Evolutionary conservation across 2,797 vertebrate genomes (phyloP).

Genomic region (Cetoscarus ocellatus): DNA sequence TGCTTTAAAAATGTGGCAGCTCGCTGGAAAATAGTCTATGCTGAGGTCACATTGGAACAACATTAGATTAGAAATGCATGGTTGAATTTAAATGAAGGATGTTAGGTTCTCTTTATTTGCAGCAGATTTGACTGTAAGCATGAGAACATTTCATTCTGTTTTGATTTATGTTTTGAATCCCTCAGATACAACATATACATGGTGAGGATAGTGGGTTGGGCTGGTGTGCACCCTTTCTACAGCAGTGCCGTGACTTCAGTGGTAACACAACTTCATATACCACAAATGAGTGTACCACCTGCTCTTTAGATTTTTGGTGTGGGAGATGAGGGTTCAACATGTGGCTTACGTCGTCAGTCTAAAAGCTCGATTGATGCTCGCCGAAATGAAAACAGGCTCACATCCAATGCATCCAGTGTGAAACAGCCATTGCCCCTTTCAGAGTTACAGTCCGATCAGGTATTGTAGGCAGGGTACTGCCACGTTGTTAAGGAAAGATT

Average conservation of each 20-base stretch:
- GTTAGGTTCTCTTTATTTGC: constrained; percentile 29
- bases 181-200: neutral
- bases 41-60: constrained; percentile 3
- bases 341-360: too few species aligned
- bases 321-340: too few species aligned
- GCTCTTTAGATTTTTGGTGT: too few species aligned
- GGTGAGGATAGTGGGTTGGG: neutral
- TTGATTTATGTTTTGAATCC: constrained; percentile 3
- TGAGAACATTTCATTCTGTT: constrained; percentile 2
- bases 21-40: constrained; percentile 23
- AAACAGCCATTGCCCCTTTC: too few species aligned
- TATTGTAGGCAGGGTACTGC: too few species aligned
- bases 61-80: constrained; percentile 23
- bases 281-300: too few species aligned
- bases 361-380: too few species aligned
- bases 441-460: too few species aligned
- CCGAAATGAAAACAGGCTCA: too few species aligned
- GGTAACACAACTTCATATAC: neutral
- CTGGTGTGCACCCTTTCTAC: neutral
- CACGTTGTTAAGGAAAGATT: too few species aligned
- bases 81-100: constrained; percentile 10
- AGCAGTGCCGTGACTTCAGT: neutral
- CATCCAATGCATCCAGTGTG: too few species aligned
- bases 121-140: constrained; percentile 12
- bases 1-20: constrained; percentile 32